phyloP scores from a whole-genome alignment of 2,888 invertebrate genomes.

The Junonia oenone region DNA sequence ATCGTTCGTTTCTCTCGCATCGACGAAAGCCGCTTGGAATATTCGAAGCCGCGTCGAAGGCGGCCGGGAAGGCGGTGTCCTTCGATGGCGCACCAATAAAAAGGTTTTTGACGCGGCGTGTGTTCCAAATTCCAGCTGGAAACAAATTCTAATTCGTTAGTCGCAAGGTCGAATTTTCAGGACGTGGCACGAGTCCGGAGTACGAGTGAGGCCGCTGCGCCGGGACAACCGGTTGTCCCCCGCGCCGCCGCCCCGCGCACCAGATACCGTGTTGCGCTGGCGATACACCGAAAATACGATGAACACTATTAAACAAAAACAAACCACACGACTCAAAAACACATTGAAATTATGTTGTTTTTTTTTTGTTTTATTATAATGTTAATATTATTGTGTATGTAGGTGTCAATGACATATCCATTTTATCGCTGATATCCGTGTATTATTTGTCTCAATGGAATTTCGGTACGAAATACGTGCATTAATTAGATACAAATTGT shows the following conservation, averaged over 20 bases:
- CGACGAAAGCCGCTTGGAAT: constrained; percentile 34
- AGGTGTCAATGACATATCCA: not conserved
- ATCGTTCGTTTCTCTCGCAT: constrained; percentile 22
- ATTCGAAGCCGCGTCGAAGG: constrained; percentile 25
- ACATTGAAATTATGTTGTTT: not conserved
- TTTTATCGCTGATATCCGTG: too few relatives aligned
- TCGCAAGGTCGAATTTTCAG: constrained; percentile 34
- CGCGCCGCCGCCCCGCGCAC: constrained; percentile 25
- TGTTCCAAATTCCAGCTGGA: constrained; percentile 14
- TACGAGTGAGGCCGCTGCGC: constrained; percentile 24
- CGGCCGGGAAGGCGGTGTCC: constrained; percentile 37
- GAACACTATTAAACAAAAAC: not conserved
- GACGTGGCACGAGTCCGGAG: constrained; percentile 15
- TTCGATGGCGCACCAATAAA: constrained; percentile 49
- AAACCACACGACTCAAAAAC: not conserved
- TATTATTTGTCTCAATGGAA: too few relatives aligned
- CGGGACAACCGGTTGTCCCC: constrained; percentile 43
- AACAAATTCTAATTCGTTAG: constrained; percentile 29
- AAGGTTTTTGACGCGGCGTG: constrained; percentile 51
- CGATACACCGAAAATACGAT: not conserved
- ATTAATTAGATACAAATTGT: too few relatives aligned
- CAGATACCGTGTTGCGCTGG: not conserved
- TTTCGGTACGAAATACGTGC: too few relatives aligned
- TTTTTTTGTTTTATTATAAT: not conserved
- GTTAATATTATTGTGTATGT: not conserved